Evolutionary conservation across 2,888 invertebrate genomes (phyloP).

Genomic region (Drosophila cognata): DNA sequence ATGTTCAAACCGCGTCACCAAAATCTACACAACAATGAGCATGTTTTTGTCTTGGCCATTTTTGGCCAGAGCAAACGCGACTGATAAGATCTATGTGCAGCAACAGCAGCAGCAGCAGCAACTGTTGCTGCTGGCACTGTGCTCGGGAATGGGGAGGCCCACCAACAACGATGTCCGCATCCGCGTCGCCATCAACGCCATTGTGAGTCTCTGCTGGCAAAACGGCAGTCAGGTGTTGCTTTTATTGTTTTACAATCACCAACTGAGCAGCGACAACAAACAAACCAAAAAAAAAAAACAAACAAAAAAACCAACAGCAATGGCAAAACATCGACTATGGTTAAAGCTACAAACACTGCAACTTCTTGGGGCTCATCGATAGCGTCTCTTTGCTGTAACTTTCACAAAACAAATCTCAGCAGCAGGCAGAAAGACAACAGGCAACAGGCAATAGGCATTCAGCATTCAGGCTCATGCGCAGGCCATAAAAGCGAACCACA

Average conservation of each 20-base stretch:
- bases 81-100: conserved; percentile 62
- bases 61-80: conserved; percentile 54
- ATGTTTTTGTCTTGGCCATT: conserved; percentile 68
- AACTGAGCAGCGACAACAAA: conserved; percentile 16
- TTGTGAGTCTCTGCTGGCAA: conserved; percentile 54
- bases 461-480: conserved; percentile 43
- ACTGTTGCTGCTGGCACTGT: conserved; percentile 16
- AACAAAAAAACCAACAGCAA: conserved; percentile 27
- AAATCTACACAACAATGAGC: conserved; percentile 74
- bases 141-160: conserved; percentile 35
- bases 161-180: conserved; percentile 70
- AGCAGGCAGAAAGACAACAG: conserved; percentile 15
- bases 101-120: conserved; percentile 6
- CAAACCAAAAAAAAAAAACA: neutral
- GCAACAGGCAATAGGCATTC: conserved; percentile 6
- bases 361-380: conserved; percentile 59
- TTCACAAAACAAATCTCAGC: conserved; percentile 77
- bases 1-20: conserved; percentile 62
- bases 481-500: conserved; percentile 78
- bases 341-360: conserved; percentile 17
- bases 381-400: conserved; percentile 57
- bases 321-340: conserved; percentile 16
- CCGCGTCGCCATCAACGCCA: conserved; percentile 73
- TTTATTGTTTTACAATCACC: conserved; percentile 81
- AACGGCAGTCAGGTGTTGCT: conserved; percentile 80